Percentiles rank a stretch among this genome's conserved stretches.
These are phyloP conservation scores for Casuarius casuarius DNA, from an alignment of 2,113 vertebrate genomes.

Conservation along the genomic window DNA sequence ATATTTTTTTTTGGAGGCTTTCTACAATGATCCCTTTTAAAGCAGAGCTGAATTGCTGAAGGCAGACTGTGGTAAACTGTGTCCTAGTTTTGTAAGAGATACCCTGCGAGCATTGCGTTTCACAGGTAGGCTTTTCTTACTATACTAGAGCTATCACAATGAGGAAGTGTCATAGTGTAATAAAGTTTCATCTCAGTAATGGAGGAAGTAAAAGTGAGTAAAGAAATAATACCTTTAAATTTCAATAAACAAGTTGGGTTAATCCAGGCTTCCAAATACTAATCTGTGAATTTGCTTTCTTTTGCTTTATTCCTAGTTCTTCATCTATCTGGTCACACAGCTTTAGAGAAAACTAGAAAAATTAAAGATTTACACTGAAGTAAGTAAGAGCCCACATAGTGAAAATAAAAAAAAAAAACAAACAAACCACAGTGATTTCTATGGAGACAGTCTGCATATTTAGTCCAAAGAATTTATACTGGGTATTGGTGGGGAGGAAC, in stretches of 20 bases:
- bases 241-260: background rate
- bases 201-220: background rate
- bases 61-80: slow-evolving; percentile 48
- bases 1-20: slow-evolving; percentile 47
- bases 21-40: slow-evolving; percentile 56
- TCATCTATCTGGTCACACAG: background rate
- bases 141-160: slow-evolving; percentile 6
- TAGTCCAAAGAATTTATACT: background rate
- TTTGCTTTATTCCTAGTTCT: background rate
- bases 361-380: background rate
- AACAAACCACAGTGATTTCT: background rate
- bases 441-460: background rate
- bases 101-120: slow-evolving; percentile 38
- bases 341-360: background rate
- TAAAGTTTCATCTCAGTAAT: background rate
- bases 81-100: slow-evolving; percentile 64
- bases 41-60: slow-evolving; percentile 48
- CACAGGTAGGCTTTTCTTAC: slow-evolving; percentile 71
- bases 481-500: background rate
- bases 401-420: background rate
- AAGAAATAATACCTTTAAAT: slow-evolving; percentile 1
- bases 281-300: background rate
- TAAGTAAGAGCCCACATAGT: background rate
- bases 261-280: background rate
- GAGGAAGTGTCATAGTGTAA: slow-evolving; percentile 50